These are phyloP conservation scores for Archips xylosteana DNA, from an alignment of 2,888 invertebrate species.

Conservation along the genomic window DNA sequence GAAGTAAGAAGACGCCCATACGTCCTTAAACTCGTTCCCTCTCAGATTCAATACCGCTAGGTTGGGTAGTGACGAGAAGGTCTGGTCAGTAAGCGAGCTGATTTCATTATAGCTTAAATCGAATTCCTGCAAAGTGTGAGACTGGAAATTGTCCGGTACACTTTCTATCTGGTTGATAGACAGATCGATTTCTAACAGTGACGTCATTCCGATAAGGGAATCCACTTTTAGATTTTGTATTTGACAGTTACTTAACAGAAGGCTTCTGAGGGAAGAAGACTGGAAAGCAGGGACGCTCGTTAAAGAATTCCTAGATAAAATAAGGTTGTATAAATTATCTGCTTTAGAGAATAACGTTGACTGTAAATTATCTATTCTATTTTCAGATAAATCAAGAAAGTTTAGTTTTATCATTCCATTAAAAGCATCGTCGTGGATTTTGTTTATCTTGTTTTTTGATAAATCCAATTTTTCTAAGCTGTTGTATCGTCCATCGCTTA, in stretches of 20 bases:
- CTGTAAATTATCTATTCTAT: slow-evolving; percentile 86
- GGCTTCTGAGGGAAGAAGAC: slow-evolving; percentile 83
- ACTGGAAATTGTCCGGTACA: slow-evolving; percentile 86
- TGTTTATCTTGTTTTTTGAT: slow-evolving; percentile 87
- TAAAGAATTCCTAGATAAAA: slow-evolving; percentile 88
- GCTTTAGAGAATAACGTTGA: slow-evolving; percentile 84
- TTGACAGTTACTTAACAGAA: slow-evolving; percentile 88
- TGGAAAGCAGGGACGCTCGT: slow-evolving; percentile 84
- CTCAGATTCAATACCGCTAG: slow-evolving; percentile 88
- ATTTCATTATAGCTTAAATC: slow-evolving; percentile 87
- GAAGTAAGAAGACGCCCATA: slow-evolving; percentile 87
- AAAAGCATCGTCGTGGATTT: slow-evolving; percentile 87
- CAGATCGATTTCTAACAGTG: slow-evolving; percentile 86
- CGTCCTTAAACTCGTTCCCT: slow-evolving; percentile 89
- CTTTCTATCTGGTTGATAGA: slow-evolving; percentile 88
- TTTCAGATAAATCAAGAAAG: slow-evolving; percentile 88
- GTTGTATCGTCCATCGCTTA: slow-evolving; percentile 57
- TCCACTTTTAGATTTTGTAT: slow-evolving; percentile 81
- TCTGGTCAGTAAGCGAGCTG: slow-evolving; percentile 84
- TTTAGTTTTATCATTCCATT: slow-evolving; percentile 81
- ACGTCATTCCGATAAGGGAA: slow-evolving; percentile 84
- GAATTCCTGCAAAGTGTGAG: slow-evolving; percentile 86
- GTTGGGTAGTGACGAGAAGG: slow-evolving; percentile 87
- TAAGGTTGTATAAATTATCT: slow-evolving; percentile 83
- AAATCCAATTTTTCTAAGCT: slow-evolving; percentile 86